Base-by-base conservation (phyloP, 2,113 vertebrate species). In the Channa maculata region DNA sequence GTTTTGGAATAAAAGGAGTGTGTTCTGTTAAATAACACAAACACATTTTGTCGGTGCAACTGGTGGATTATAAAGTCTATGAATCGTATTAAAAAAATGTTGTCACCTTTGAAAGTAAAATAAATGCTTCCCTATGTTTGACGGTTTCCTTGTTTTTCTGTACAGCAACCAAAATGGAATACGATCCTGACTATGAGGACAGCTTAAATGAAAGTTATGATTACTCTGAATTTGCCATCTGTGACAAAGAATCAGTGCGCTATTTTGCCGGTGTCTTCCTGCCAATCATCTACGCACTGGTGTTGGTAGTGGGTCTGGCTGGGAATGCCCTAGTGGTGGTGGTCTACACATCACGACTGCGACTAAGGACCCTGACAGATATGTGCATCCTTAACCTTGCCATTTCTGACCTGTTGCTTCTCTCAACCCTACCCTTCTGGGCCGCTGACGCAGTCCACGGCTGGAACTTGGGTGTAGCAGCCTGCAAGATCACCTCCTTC, bases 361-460 rank as follows among this genome's bases (percentile, higher is more conserved):
- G 95, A 55, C 90, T 91, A 2, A 96, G 94, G 71, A 97, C 96
- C 2, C 93, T 96, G 83, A 97, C 96, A 0, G 97, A 99, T 0
- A 75, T 94, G 55, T 98, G 97, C 89, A 95, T 99, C 85, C 90
- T 98, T 52, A 96, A 99, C 43, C 85, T 99, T 6, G 97, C 97
- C 5, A 91, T 95, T 0, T 96, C 97, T 0, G 98, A 99, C 63
- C 82, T 98, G 44, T 83, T 99, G 54, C 91, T 99, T 24, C 95
- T 99, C 11, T 77, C 96, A 60, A 99, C 97, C 0, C 91, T 99
- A 68, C 97, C 97, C 0, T 98, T 99, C 52, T 99, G 97, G 97
- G 96, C 95, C 0, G 95, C 93, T 0, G 95, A 94, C 3, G 96
- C 96, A 0, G 93, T 95, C 54, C 94, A 95, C 0, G 97, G 97